Percentiles rank a stretch among this genome's conserved stretches.
These are phyloP conservation scores for Fabriciana adippe DNA, from an alignment of 2,888 invertebrate species.

Conservation along the genomic window DNA sequence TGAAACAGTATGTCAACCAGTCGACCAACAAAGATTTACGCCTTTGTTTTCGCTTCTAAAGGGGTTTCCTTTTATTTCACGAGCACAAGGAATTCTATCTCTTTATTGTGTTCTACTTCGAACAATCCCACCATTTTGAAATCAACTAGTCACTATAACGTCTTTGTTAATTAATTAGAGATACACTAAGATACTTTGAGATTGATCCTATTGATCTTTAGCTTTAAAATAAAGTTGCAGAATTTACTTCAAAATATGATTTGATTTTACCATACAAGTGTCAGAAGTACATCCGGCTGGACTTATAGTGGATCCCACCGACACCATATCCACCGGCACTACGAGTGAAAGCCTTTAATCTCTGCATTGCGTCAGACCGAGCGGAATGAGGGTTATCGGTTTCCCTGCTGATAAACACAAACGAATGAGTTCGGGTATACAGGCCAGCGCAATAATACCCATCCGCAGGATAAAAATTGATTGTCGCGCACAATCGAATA, in stretches of 20 bases:
- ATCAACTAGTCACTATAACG: constrained; percentile 11
- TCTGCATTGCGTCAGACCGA: constrained; percentile 77
- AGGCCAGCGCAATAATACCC: constrained; percentile 65
- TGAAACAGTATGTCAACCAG: constrained; percentile 73
- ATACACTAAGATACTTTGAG: background rate
- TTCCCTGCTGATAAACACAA: constrained; percentile 77
- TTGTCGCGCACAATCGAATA: constrained; percentile 58
- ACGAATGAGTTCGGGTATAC: constrained; percentile 65
- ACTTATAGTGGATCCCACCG: constrained; percentile 68
- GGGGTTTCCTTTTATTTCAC: constrained; percentile 49
- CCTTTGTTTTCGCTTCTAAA: constrained; percentile 65
- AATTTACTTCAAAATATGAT: constrained; percentile 43
- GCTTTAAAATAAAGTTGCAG: background rate
- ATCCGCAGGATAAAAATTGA: constrained; percentile 70
- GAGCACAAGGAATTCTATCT: constrained; percentile 38
- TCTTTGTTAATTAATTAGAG: constrained; percentile 20
- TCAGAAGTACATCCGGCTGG: constrained; percentile 59
- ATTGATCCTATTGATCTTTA: background rate
- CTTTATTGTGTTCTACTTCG: constrained; percentile 20
- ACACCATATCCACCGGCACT: constrained; percentile 62
- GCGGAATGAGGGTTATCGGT: constrained; percentile 79
- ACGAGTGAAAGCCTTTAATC: constrained; percentile 77
- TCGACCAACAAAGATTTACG: constrained; percentile 72
- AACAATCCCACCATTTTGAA: constrained; percentile 17
- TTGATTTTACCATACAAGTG: constrained; percentile 56